Percentiles rank a stretch among this genome's conserved stretches.
Evolutionary conservation across 2,888 invertebrate species (phyloP).

Genomic region (Cordilura impudica): DNA sequence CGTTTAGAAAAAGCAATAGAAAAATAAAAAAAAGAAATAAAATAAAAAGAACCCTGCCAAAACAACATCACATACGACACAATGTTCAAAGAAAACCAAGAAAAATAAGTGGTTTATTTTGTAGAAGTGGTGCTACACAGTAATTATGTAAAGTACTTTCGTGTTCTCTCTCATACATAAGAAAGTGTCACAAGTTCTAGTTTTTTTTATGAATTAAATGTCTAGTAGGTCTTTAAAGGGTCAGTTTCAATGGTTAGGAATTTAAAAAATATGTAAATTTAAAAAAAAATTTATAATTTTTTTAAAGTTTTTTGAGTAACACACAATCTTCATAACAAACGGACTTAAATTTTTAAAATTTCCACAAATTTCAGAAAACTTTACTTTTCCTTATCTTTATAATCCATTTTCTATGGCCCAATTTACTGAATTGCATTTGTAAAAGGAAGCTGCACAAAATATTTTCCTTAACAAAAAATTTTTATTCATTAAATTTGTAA

Average conservation of each 20-base stretch:
- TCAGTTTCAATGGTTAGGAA: neutral
- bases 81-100: neutral
- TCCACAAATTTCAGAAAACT: neutral
- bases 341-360: no score
- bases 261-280: no score
- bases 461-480: neutral
- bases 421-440: neutral
- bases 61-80: neutral
- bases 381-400: neutral
- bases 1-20: conserved; percentile 45
- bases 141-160: conserved; percentile 53
- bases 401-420: neutral
- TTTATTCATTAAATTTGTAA: neutral
- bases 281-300: no score
- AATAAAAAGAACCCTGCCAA: conserved; percentile 4
- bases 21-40: conserved; percentile 12
- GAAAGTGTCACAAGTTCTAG: conserved; percentile 4
- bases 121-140: conserved; percentile 45
- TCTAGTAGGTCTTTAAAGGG: neutral
- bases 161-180: neutral
- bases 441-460: neutral
- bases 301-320: no score
- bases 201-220: neutral
- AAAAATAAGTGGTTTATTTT: conserved; percentile 19
- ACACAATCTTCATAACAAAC: no score